A percentile compares a stretch with the other conserved stretches of the same genome.
Conservation (phyloP, 1,140 invertebrate genomes). For the Arion vulgaris region DNA sequence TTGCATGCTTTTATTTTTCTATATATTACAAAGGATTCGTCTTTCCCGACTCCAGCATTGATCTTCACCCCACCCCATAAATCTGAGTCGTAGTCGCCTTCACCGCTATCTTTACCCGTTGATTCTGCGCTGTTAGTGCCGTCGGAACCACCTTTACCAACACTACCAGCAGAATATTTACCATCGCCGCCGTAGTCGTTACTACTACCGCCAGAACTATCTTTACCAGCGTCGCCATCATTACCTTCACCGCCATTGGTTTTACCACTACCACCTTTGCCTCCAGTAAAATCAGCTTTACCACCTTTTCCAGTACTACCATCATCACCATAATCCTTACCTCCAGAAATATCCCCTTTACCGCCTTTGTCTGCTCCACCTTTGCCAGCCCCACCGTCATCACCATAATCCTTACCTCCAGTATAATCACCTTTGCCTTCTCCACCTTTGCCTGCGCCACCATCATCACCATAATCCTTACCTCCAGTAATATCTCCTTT, state of each 20-base stretch:
- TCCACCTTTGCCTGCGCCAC: neutral
- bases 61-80: neutral
- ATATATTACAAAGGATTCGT: neutral
- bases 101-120: neutral
- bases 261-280: no score
- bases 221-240: neutral
- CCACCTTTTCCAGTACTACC: neutral
- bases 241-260: neutral
- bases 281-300: neutral
- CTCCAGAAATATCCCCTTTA: neutral
- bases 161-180: neutral
- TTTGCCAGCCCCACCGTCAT: neutral
- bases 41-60: neutral
- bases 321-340: neutral
- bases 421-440: neutral
- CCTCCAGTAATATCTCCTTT: neutral
- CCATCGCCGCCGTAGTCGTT: neutral
- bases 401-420: neutral
- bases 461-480: neutral
- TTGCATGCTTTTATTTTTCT: neutral
- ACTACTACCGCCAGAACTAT: neutral
- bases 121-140: neutral
- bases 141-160: neutral
- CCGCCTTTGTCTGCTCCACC: neutral
- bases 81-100: neutral